A percentile compares a stretch with the other conserved stretches of the same genome.
Conservation (phyloP, 2,113 vertebrate species). For the Atractosteus spatula region DNA sequence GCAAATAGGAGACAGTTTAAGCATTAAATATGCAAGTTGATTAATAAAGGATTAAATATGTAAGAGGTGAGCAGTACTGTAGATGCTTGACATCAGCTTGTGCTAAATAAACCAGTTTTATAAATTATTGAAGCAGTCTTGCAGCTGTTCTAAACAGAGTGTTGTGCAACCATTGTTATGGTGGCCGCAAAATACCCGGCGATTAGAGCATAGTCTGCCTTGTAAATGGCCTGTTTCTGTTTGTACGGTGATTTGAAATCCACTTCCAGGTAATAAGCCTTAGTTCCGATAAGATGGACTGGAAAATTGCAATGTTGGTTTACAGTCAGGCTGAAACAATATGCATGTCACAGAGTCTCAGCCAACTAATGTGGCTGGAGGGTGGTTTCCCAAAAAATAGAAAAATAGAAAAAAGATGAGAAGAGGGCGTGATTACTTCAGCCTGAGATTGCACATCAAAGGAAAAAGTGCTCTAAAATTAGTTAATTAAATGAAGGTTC, state of each 20-base stretch:
- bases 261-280: neutral
- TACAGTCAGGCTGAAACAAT: constrained; percentile 14
- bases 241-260: neutral
- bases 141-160: constrained; percentile 5
- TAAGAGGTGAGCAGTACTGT: neutral
- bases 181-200: neutral
- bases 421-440: constrained; percentile 26
- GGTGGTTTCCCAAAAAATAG: constrained; percentile 31
- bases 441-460: constrained; percentile 58
- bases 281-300: constrained; percentile 4
- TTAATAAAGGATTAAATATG: neutral
- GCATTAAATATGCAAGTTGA: no score
- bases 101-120: neutral
- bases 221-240: constrained; percentile 1
- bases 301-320: constrained; percentile 15
- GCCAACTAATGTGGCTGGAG: constrained; percentile 32
- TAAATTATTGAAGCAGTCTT: neutral
- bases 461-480: constrained; percentile 35
- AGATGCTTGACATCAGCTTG: neutral
- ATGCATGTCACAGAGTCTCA: neutral
- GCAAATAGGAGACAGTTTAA: no score
- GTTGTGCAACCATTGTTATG: constrained; percentile 1
- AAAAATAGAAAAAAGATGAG: constrained; percentile 28
- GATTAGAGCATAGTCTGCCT: neutral
- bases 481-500: constrained; percentile 42